Base-by-base conservation (phyloP, 2,797 vertebrate genomes). In the Sebastes trivittatus region DNA sequence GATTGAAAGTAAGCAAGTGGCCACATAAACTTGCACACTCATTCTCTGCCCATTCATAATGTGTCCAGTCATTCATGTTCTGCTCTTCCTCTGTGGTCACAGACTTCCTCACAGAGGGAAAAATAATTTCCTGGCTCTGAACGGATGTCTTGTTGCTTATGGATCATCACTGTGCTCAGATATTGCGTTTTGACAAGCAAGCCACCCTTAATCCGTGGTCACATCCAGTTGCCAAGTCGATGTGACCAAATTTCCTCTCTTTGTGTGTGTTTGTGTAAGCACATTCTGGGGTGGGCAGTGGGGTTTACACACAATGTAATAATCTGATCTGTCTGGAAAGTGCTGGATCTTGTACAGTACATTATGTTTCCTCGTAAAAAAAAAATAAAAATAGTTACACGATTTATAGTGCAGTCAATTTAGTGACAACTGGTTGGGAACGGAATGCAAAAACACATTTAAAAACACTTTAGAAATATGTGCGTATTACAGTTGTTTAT, bases 101-200 rank as follows among this genome's bases (percentile, higher is more conserved):
- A 68, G 23, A 61, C 62, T 70, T 55, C 36, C 73, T 71, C 20
- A 22, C 6, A 59, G 58, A 77, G 32, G n/a, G 55, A 29, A 65
- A 23, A 82, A 66, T 25, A 1, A 56, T 83, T 81, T 72, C 52
- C 22, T 58, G 63, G 63, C 42, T 46, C 30, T 29, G 64, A 81
- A 65, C 4, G 18, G 60, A 78, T 68, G 84, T 84, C 67, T 77
- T 55, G 32, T 75, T 85, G 75, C 68, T 76, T 71, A 23, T 56
- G 60, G 86, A 76, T 88, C 78, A 79, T 74, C 70, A 55, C 66
- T 65, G 70, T 55, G 73, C 61, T 81, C 42, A 49, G 63, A 81
- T 75, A 78, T 75, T 82, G 70, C 27, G 1, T 81, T 89, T 75
- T 84, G 85, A 92, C 87, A 85, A 75, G 70, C 82, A 76, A 70